Evolutionary conservation across 2,888 invertebrate genomes (phyloP).

Genomic region (Nemoura dubitans): DNA sequence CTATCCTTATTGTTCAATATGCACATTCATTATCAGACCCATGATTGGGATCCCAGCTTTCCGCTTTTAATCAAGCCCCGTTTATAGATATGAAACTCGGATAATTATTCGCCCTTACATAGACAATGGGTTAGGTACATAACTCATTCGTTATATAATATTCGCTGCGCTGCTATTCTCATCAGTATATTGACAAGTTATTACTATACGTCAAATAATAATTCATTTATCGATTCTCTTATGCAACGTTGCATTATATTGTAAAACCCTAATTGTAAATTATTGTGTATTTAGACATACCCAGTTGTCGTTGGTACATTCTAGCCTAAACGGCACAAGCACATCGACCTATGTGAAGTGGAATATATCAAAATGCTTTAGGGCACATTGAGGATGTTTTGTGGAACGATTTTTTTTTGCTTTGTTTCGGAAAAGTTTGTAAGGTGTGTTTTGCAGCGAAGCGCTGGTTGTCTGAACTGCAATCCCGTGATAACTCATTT

Average conservation of each 20-base stretch:
- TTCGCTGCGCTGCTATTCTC: background rate
- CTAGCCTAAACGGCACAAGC: no score
- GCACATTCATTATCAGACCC: constrained; percentile 37
- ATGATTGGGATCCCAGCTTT: constrained; percentile 32
- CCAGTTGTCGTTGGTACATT: no score
- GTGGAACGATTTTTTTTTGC: background rate
- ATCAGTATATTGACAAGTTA: background rate
- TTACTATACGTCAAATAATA: background rate
- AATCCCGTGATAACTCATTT: background rate
- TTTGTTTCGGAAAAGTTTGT: constrained; percentile 7
- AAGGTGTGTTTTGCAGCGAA: background rate
- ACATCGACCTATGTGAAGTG: no score
- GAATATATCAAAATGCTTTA: background rate
- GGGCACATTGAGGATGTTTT: background rate
- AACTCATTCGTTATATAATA: constrained; percentile 7
- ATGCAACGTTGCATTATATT: background rate
- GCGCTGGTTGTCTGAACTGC: constrained; percentile 5
- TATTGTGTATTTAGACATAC: background rate
- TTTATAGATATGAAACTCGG: constrained; percentile 30
- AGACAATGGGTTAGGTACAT: constrained; percentile 16
- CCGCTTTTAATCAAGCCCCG: constrained; percentile 36
- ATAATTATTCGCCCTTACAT: constrained; percentile 21
- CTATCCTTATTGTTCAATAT: constrained; percentile 37
- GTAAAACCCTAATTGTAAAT: background rate
- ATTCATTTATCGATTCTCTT: background rate